Conservation (phyloP, 2,797 vertebrate genomes). For the Spea hammondii region DNA sequence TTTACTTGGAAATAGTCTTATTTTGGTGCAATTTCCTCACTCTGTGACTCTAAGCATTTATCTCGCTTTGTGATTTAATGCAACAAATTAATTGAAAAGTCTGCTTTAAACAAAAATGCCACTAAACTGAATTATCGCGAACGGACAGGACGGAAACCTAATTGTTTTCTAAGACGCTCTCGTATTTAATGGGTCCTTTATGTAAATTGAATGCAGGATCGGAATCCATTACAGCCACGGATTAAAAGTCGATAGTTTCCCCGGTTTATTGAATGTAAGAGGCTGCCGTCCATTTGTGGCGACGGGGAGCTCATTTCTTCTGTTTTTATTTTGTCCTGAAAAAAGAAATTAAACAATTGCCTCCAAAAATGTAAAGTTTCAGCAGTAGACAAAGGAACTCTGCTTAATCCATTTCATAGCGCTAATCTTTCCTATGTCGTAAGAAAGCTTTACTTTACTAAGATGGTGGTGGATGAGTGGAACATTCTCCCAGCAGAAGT, state of each 20-base stretch:
- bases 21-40: too few relatives aligned
- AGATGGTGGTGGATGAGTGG: too few relatives aligned
- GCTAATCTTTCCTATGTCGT: too few relatives aligned
- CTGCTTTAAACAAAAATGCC: neutral
- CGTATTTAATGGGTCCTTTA: neutral
- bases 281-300: neutral
- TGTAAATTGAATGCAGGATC: conserved; percentile 16
- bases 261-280: conserved; percentile 3
- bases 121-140: neutral
- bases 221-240: conserved; percentile 16
- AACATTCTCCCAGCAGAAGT: too few relatives aligned
- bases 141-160: neutral
- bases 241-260: conserved; percentile 27
- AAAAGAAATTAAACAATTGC: too few relatives aligned
- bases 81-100: conserved; percentile 12
- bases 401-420: too few relatives aligned
- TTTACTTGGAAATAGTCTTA: too few relatives aligned
- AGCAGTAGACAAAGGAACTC: too few relatives aligned
- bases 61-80: neutral
- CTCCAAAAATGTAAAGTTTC: too few relatives aligned
- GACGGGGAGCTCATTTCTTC: conserved; percentile 15
- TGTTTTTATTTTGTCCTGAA: neutral
- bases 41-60: too few relatives aligned
- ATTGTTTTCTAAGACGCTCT: conserved; percentile 1
- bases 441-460: too few relatives aligned